Evolutionary conservation across 2,888 invertebrate genomes (phyloP), one percentile per base, ranked within the genome.

Genomic region (Monoplex corrugatus): DNA sequence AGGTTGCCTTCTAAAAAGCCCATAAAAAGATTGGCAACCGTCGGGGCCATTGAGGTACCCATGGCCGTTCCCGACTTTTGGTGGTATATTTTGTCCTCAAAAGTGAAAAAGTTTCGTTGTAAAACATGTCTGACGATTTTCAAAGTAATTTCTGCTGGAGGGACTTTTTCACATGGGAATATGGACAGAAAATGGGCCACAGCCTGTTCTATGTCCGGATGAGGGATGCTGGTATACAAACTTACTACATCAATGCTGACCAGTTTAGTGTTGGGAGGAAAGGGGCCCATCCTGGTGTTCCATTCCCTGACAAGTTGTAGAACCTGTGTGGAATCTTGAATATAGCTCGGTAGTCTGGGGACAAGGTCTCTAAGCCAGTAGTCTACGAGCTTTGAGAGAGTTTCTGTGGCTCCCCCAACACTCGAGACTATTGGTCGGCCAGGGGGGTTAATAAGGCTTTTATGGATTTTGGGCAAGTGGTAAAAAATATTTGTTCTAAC

Each of bases 31-130:
- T 28, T 75, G n/a, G 75, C 75, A 32, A 75, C 28, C 13, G 75
- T 75, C 13, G 75, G 75, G n/a, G 75, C 75, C 75, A 75, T 75
- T n/a, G 75, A 28, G 8, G 75, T 75, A 8, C 75, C 75, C 75
- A 75, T 75, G 75, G 75, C 75, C 28, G 75, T 16, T 16, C 75
- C 75, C 6, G 75, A 75, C 75, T 28, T 75, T 28, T 75, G 75
- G 32, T 35, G 75, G 8, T 75, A 75, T 8, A 75, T 8, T 8
- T 75, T n/a, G 28, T 75, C 28, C 28, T 75, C 75, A 75, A 75
- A 75, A n/a, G 75, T 16, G 28, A 75, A 75, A 75, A 8, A 32
- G 28, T 75, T 35, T 8, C 28, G 6, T n/a, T 35, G 6, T 75
- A 75, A 35, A 35, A 75, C 75, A 75, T 75, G 75, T 75, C 28